A percentile compares a stretch with the other conserved stretches of the same genome.
These are phyloP conservation scores for Epiblema foenella DNA, from an alignment of 2,888 invertebrate genomes.

Conservation along the genomic window DNA sequence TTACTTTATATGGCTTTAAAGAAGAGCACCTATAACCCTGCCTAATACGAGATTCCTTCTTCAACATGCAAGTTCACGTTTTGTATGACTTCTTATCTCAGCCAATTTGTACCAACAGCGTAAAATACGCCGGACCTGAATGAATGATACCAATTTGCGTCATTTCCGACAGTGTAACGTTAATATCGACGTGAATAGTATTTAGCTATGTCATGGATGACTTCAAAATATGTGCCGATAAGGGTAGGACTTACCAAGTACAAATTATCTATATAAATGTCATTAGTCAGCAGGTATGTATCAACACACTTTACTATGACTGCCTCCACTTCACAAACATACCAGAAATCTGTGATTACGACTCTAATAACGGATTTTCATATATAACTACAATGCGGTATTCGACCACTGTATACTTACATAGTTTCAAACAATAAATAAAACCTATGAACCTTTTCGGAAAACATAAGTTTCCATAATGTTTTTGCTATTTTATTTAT, in stretches of 20 bases:
- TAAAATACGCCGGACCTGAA: conserved; percentile 48
- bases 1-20: conserved; percentile 49
- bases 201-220: conserved; percentile 23
- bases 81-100: background rate
- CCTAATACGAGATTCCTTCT: background rate
- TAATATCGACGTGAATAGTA: conserved; percentile 8
- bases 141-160: conserved; percentile 52
- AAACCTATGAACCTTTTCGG: too few relatives aligned
- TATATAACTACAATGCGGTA: too few relatives aligned
- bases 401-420: too few relatives aligned
- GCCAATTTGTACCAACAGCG: conserved; percentile 48
- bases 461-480: too few relatives aligned
- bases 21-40: background rate
- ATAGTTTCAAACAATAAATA: too few relatives aligned
- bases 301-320: too few relatives aligned
- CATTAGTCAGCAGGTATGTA: too few relatives aligned
- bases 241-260: background rate
- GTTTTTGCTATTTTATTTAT: too few relatives aligned
- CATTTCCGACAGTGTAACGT: conserved; percentile 54
- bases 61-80: background rate
- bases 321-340: too few relatives aligned
- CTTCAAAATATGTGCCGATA: background rate
- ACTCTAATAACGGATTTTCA: too few relatives aligned
- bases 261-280: background rate
- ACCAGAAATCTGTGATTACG: too few relatives aligned